Conservation (phyloP, 92 coral and sea anemone species). For the Pocillopora meandrina region DNA sequence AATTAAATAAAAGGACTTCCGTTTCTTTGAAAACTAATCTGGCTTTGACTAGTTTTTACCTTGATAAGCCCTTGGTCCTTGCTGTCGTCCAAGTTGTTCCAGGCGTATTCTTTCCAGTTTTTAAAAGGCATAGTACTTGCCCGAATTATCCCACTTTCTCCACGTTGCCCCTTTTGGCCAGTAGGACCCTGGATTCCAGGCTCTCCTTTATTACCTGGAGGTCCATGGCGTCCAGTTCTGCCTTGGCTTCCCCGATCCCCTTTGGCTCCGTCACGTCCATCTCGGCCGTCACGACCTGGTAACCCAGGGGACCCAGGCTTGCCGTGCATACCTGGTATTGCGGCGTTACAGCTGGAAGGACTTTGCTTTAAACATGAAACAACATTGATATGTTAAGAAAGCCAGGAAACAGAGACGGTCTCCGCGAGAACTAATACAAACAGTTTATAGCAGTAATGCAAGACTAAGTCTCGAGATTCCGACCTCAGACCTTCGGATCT, state of each 20-base stretch:
- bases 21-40: too few relatives aligned
- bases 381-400: too few relatives aligned
- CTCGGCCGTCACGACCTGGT: conserved; percentile 9
- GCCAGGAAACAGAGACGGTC: too few relatives aligned
- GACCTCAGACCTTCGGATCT: too few relatives aligned
- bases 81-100: background rate
- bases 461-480: too few relatives aligned
- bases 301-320: conserved; percentile 2
- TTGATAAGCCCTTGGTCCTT: background rate
- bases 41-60: background rate
- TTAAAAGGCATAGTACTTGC: too few relatives aligned
- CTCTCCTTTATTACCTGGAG: background rate
- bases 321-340: conserved; percentile 2
- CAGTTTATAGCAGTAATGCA: too few relatives aligned
- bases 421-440: too few relatives aligned
- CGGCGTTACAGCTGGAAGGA: background rate
- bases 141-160: background rate
- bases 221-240: conserved; percentile 6
- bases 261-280: conserved; percentile 10
- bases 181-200: background rate
- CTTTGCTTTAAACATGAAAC: background rate
- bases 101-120: background rate
- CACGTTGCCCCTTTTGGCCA: background rate
- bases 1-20: too few relatives aligned
- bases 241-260: background rate